Base-by-base conservation (phyloP, 2,113 vertebrate genomes). In the Phalacrocorax pelagicus region DNA sequence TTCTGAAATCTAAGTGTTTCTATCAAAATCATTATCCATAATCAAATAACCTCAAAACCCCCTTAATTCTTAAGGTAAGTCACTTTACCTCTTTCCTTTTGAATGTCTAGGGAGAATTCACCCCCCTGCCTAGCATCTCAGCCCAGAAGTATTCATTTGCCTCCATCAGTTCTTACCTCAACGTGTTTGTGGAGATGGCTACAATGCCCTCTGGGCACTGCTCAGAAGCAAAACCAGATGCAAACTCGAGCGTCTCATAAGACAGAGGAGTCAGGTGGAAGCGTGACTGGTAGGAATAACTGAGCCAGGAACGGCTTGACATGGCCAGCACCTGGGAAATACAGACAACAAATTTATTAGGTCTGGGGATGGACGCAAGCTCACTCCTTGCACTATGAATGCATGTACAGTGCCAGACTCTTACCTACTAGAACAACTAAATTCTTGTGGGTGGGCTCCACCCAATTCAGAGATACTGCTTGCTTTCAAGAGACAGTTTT, bases 141-240 rank as follows among this genome's bases (percentile, higher is more conserved):
- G 32, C 46, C 44, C 23, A 2, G 15, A 69, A 72, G 24, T 7
- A 19, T 15, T 16, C 2, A 1, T 38, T 6, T 36, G 66, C 22
- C 27, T 44, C 22, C 30, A 15, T 0, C 22, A 11, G 36, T 52
- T 94, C 98, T 93, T 97, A 99, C 99, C 99, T 99, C 97, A 99
- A 88, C 0, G 99, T 99, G 97, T 99, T 99, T 79, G 99, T 99
- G 90, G 99, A 99, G 96, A 99, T 99, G 96, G 99, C 99, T 54
- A 99, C 99, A 11, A 99, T 99, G 81, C 99, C 99, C 96, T 99
- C 99, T 3, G 99, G 99, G 85, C 99, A 99, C 92, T 99, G 99
- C 92, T 99, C 99, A 0, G 99, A 99, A 24, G 99, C 99, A 27
- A 99, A 99, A 52, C 99, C 99, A 36, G 99, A 99, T 0, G 99